Evolutionary conservation across 2,113 vertebrate species (phyloP).

Genomic region (Ptilonorhynchus violaceus): DNA sequence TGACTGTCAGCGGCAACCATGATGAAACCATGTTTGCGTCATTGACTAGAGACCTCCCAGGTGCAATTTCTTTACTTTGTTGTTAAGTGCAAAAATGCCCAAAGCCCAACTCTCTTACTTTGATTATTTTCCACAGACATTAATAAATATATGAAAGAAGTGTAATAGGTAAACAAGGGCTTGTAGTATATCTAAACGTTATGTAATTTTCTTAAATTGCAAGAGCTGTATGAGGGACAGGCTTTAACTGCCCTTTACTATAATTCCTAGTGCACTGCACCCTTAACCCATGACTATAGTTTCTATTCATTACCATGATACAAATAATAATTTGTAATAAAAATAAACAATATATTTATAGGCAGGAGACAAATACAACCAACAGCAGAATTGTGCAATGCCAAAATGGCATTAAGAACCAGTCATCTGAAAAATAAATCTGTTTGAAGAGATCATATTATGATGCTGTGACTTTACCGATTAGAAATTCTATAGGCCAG

Average conservation of each 20-base stretch:
- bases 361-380: background rate
- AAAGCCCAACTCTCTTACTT: background rate
- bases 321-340: background rate
- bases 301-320: background rate
- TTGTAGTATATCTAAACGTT: background rate
- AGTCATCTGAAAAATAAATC: constrained; percentile 41
- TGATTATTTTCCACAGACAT: background rate
- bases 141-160: background rate
- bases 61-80: background rate
- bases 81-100: background rate
- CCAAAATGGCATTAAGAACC: background rate
- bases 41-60: background rate
- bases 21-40: background rate
- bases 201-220: background rate
- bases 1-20: background rate
- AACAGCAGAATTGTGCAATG: background rate
- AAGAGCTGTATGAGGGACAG: background rate
- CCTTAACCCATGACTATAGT: accelerated
- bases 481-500: constrained; percentile 58
- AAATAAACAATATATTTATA: constrained; percentile 2
- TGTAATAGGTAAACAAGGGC: background rate
- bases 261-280: background rate
- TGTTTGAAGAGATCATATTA: constrained; percentile 34
- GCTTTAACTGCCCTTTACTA: background rate
- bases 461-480: constrained; percentile 24